Evolutionary conservation across 2,113 vertebrate genomes (phyloP), one percentile per base, ranked within the genome.

Genomic region (Epinephelus fuscoguttatus): DNA sequence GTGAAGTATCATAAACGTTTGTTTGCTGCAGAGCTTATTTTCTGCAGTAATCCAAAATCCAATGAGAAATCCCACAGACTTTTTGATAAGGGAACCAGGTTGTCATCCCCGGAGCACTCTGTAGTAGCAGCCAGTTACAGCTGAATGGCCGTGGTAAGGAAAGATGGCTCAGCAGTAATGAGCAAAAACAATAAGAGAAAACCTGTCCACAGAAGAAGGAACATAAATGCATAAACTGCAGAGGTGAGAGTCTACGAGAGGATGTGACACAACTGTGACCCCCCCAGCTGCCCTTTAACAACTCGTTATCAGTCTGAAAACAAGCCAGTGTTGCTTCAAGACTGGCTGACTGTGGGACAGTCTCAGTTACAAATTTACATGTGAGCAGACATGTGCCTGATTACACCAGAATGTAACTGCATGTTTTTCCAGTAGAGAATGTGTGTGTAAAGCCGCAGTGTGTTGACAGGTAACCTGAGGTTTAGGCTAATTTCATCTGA

Each of bases 251-350:
- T 57, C 9, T 33, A 50, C 21, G 12, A 30, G 18, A 57, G 1
- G 33, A 21, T 18, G 33, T 27, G 30, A 17, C 23, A 3, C 11
- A 0, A 15, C 1, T 55, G 19, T 42, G 37, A 57, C n/a, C 11
- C n/a, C 18, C 4, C 4, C n/a, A 25, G 53, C n/a, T 45, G 37
- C 4, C 18, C 53, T 56, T 56, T 25, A 55, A 37, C 50, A 53
- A n/a, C 50, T 55, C 37, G 19, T 70, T 56, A 59, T 60, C 23
- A 21, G 70, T 30, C 23, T 60, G 18, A 30, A 57, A 71, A 71
- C 53, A 57, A 49, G 56, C 17, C 0, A 3, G 55, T 14, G 3
- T 27, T 59, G 23, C 56, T 60, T 60, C 21, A 47, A 30, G 23
- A 60, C 13, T 18, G 6, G 23, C 23, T 33, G 33, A 63, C 61